Evolutionary conservation across 2,797 vertebrate species (phyloP).

Genomic region (Florisuga fusca): DNA sequence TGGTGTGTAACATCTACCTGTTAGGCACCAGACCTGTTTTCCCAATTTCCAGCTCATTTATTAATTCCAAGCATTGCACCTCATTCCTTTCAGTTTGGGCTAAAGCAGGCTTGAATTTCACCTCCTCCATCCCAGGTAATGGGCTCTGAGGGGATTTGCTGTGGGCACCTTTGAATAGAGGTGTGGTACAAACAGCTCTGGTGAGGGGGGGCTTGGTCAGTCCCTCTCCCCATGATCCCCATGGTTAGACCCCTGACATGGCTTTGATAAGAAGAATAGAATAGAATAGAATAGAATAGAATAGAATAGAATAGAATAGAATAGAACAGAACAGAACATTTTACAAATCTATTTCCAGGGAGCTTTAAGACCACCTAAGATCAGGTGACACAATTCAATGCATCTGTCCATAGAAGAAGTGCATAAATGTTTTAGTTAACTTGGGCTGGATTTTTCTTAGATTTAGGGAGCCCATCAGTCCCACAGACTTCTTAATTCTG

Average conservation of each 20-base stretch:
- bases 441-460: accelerated
- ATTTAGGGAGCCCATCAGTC: neutral
- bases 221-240: neutral
- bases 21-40: neutral
- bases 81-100: neutral
- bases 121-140: neutral
- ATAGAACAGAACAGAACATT: neutral
- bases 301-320: too few species aligned
- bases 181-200: neutral
- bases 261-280: neutral
- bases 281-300: too few species aligned
- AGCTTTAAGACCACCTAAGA: neutral
- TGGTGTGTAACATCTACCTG: neutral
- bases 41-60: neutral
- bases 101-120: neutral
- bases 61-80: neutral
- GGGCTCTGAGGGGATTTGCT: neutral
- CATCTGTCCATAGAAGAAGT: neutral
- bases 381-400: neutral
- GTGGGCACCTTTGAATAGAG: neutral
- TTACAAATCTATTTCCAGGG: neutral
- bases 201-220: neutral
- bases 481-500: neutral
- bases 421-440: neutral
- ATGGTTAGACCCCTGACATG: neutral